Evolutionary conservation across 2,113 vertebrate genomes (phyloP).

Genomic region (Gavia stellata): DNA sequence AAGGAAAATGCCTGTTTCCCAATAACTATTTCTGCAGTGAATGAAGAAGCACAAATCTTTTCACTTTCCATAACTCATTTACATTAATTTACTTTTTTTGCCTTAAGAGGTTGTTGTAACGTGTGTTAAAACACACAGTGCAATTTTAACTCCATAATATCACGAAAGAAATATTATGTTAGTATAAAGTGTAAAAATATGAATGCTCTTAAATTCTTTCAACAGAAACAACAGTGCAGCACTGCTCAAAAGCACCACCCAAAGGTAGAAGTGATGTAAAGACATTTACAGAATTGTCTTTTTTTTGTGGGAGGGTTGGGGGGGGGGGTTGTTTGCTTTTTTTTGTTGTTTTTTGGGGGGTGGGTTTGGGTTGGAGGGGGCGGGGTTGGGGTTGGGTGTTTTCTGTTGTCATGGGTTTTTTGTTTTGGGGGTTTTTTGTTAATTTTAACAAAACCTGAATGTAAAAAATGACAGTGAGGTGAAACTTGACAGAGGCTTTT

Average conservation of each 20-base stretch:
- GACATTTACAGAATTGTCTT: constrained; percentile 9
- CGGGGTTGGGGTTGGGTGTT: too few species aligned
- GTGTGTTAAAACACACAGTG: constrained; percentile 73
- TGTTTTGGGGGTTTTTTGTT: too few species aligned
- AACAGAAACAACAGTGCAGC: constrained; percentile 7
- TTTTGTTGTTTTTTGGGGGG: not conserved
- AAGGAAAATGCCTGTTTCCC: not conserved
- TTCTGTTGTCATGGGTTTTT: too few species aligned
- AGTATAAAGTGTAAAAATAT: constrained; percentile 63
- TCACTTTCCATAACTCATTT: constrained; percentile 64
- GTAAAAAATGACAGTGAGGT: constrained; percentile 84
- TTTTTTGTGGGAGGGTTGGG: not conserved
- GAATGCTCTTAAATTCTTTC: not conserved
- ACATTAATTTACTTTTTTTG: constrained; percentile 72
- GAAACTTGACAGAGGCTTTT: constrained; percentile 80
- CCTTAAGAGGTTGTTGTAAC: constrained; percentile 73
- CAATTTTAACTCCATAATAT: constrained; percentile 75
- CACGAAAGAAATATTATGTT: constrained; percentile 72
- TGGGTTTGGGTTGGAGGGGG: too few species aligned
- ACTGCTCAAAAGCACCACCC: constrained; percentile 85
- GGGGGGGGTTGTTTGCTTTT: too few species aligned
- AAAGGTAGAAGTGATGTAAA: constrained; percentile 71
- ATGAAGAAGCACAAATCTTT: constrained; percentile 21
- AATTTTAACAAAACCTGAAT: constrained; percentile 78
- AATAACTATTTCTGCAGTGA: not conserved